These are phyloP conservation scores for Aspidiotus rigidus DNA, from an alignment of 2,888 invertebrate species.

Conservation along the genomic window DNA sequence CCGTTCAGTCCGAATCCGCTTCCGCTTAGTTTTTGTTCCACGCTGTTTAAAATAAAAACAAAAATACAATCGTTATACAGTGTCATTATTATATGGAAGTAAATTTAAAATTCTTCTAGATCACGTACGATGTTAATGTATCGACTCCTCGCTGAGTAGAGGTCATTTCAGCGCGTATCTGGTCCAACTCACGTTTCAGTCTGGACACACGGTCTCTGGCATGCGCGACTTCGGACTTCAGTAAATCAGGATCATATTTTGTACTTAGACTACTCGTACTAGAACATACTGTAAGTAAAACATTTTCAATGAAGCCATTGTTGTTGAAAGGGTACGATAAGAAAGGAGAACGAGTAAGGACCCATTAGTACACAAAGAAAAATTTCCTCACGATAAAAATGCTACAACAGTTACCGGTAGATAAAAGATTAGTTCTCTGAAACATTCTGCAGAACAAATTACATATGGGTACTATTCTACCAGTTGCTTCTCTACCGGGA, in stretches of 20 bases:
- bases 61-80: slow-evolving; percentile 35
- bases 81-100: background rate
- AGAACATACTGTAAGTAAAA: slow-evolving; percentile 62
- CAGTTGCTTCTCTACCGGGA: too few species aligned
- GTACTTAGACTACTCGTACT: slow-evolving; percentile 79
- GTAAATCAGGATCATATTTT: slow-evolving; percentile 86
- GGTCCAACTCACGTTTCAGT: slow-evolving; percentile 78
- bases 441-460: too few species aligned
- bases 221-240: slow-evolving; percentile 82
- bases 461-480: too few species aligned
- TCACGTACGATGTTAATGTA: slow-evolving; percentile 69
- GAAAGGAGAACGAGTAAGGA: too few species aligned
- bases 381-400: too few species aligned
- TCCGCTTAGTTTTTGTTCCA: slow-evolving; percentile 77
- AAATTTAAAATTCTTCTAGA: background rate
- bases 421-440: too few species aligned
- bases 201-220: slow-evolving; percentile 81
- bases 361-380: too few species aligned
- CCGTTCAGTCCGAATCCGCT: slow-evolving; percentile 43
- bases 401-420: too few species aligned
- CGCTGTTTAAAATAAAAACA: slow-evolving; percentile 50
- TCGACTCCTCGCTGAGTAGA: slow-evolving; percentile 87
- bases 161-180: slow-evolving; percentile 82
- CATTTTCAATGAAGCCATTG: slow-evolving; percentile 20
- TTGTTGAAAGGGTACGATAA: too few species aligned